Percentiles rank a stretch among this genome's conserved stretches.
These are phyloP conservation scores for Anas capensis DNA, from an alignment of 2,797 vertebrate genomes.

Conservation along the genomic window DNA sequence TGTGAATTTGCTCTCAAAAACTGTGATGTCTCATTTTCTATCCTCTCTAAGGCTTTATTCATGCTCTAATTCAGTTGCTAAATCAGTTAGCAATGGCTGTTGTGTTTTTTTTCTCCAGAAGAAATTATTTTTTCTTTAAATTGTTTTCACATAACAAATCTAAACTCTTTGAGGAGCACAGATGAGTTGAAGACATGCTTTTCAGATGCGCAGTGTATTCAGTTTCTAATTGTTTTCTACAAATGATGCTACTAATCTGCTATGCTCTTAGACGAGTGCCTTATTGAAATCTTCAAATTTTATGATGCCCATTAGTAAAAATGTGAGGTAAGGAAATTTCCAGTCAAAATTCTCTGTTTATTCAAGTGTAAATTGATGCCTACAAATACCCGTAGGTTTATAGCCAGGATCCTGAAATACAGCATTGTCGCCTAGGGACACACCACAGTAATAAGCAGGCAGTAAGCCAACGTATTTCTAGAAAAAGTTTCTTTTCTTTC, in stretches of 20 bases:
- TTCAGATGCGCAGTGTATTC: constrained; percentile 37
- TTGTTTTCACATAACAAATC: constrained; percentile 69
- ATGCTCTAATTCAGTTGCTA: constrained; percentile 60
- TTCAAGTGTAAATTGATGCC: constrained; percentile 68
- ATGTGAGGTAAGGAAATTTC: constrained; percentile 66
- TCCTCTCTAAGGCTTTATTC: constrained; percentile 40
- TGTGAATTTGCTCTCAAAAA: constrained; percentile 35
- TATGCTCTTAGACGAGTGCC: constrained; percentile 51
- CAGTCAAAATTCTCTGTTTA: constrained; percentile 59
- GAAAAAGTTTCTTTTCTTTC: not conserved
- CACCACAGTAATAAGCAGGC: constrained; percentile 5
- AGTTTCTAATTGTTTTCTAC: constrained; percentile 51
- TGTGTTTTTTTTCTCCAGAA: constrained; percentile 27
- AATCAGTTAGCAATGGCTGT: constrained; percentile 39
- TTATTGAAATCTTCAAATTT: constrained; percentile 67
- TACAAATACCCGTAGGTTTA: constrained; percentile 49
- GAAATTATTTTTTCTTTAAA: constrained; percentile 44
- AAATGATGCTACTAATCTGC: constrained; percentile 58
- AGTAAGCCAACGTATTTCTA: not conserved
- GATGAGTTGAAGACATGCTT: constrained; percentile 52
- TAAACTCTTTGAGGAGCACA: constrained; percentile 59
- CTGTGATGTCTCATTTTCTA: constrained; percentile 53
- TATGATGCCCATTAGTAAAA: constrained; percentile 67
- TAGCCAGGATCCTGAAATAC: constrained; percentile 41
- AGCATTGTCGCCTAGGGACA: constrained; percentile 23